phyloP scores from a whole-genome alignment of 2,888 invertebrate genomes.

The Cheilosia soror region DNA sequence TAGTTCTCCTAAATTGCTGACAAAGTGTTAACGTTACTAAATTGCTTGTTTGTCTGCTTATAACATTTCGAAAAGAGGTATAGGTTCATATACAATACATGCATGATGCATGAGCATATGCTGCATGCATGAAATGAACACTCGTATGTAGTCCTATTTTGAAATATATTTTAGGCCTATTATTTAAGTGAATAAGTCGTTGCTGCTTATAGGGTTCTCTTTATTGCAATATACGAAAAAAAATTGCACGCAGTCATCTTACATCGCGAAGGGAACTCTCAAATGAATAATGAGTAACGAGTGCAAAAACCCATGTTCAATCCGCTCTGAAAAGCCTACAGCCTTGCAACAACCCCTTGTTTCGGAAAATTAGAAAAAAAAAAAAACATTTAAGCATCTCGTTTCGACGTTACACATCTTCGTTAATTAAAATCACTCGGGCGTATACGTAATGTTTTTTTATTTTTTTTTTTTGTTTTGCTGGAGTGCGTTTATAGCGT shows the following conservation, averaged over 20 bases:
- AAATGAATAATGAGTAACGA: slow-evolving; percentile 48
- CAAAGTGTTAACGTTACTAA: slow-evolving; percentile 51
- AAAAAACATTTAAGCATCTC: slow-evolving; percentile 15
- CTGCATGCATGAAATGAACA: slow-evolving; percentile 16
- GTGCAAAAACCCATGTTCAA: slow-evolving; percentile 21
- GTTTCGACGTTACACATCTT: slow-evolving; percentile 28
- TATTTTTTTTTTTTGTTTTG: not conserved
- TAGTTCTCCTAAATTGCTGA: slow-evolving; percentile 30
- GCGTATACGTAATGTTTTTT: slow-evolving; percentile 39
- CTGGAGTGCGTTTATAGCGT: slow-evolving; percentile 5
- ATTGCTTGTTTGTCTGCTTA: slow-evolving; percentile 52
- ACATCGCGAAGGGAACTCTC: not conserved
- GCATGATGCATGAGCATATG: no score
- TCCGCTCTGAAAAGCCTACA: slow-evolving; percentile 2
- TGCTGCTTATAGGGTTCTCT: slow-evolving; percentile 29
- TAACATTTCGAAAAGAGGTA: slow-evolving; percentile 16
- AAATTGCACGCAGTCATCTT: slow-evolving; percentile 1
- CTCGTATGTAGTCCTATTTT: slow-evolving; percentile 2
- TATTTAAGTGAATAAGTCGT: slow-evolving; percentile 41
- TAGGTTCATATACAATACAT: not conserved
- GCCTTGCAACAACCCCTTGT: not conserved
- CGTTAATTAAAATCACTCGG: slow-evolving; percentile 46
- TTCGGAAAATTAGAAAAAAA: slow-evolving; percentile 23
- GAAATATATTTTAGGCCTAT: slow-evolving; percentile 26
- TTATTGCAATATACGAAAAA: slow-evolving; percentile 18